Percentiles rank a stretch among this genome's conserved stretches.
Conservation (phyloP, 2,113 vertebrate species). For the Gasterosteus nipponicus region DNA sequence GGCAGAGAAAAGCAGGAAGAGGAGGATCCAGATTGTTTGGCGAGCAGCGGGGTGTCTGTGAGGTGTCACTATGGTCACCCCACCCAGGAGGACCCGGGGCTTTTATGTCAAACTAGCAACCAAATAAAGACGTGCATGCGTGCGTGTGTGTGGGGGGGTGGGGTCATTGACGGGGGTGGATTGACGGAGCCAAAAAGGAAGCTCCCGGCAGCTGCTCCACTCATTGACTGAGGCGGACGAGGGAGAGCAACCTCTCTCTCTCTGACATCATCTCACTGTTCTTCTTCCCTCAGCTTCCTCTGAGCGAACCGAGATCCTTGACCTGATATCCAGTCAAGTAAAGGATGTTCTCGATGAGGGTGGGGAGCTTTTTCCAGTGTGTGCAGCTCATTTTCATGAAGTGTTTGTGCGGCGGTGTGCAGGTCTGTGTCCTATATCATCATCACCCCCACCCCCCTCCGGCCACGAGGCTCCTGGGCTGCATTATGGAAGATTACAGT, state of each 20-base stretch:
- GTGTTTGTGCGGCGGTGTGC: slow-evolving; percentile 5
- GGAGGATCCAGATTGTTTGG: slow-evolving; percentile 3
- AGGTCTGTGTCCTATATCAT: slow-evolving; percentile 43
- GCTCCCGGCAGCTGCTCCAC: slow-evolving; percentile 74
- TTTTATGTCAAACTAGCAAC: slow-evolving; percentile 23
- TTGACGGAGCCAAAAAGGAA: slow-evolving; percentile 60
- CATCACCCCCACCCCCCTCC: slow-evolving; percentile 10
- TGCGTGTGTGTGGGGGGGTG: not conserved
- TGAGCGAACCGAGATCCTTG: slow-evolving; percentile 19
- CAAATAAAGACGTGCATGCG: slow-evolving; percentile 43
- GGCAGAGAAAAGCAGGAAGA: not conserved
- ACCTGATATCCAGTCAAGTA: slow-evolving; percentile 39
- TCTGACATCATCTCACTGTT: slow-evolving; percentile 9
- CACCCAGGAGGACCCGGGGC: slow-evolving; percentile 28
- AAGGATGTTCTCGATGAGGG: slow-evolving; percentile 23
- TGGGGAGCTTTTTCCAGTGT: not conserved
- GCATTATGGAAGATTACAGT: slow-evolving; percentile 58
- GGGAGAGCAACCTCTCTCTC: slow-evolving; percentile 26
- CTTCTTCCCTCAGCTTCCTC: slow-evolving; percentile 42
- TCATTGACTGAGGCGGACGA: slow-evolving; percentile 60
- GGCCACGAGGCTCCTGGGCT: slow-evolving; percentile 33
- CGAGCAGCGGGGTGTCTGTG: slow-evolving; percentile 7
- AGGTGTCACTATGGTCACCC: slow-evolving; percentile 38
- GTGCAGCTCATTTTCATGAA: slow-evolving; percentile 26
- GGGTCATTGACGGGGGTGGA: slow-evolving; percentile 1